These are phyloP conservation scores for Pterophyllum scalare DNA, from an alignment of 2,113 vertebrate species.

Conservation along the genomic window DNA sequence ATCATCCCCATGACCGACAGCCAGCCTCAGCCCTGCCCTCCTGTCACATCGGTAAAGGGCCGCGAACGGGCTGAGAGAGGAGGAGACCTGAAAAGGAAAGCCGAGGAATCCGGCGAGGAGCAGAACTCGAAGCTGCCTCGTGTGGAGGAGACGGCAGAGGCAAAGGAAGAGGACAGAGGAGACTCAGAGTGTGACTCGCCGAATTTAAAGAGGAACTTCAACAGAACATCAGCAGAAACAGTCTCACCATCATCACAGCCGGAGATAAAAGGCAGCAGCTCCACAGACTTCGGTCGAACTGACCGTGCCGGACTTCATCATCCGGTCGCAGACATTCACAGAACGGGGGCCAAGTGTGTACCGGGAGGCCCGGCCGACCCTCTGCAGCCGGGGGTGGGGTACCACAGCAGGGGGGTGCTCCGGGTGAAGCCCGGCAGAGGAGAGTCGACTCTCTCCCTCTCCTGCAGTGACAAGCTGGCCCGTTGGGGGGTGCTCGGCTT, in stretches of 20 bases:
- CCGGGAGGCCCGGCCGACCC: constrained; percentile 82
- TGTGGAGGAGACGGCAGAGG: constrained; percentile 7
- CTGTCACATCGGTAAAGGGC: constrained; percentile 24
- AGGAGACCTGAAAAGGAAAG: constrained; percentile 43
- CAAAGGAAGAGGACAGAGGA: not conserved
- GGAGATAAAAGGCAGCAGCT: not conserved
- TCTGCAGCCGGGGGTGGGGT: constrained; percentile 77
- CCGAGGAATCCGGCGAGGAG: not conserved
- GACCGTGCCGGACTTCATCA: not conserved
- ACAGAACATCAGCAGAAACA: not conserved
- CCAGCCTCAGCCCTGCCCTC: constrained; percentile 77
- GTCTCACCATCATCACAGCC: not conserved
- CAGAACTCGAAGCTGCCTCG: constrained; percentile 16
- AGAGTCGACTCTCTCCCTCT: constrained; percentile 89
- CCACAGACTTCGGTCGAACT: not conserved
- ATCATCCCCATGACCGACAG: constrained; percentile 86
- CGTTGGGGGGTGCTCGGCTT: constrained; percentile 89
- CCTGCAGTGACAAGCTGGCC: constrained; percentile 91
- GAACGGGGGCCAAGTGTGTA: constrained; percentile 95
- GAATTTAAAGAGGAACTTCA: not conserved
- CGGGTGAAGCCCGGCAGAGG: constrained; percentile 94
- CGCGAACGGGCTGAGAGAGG: not conserved
- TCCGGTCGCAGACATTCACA: constrained; percentile 80
- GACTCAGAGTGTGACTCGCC: not conserved
- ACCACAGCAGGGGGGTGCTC: constrained; percentile 87